Base-by-base conservation (phyloP, 1,140 invertebrate species). In the Plectrocnemia conspersa region DNA sequence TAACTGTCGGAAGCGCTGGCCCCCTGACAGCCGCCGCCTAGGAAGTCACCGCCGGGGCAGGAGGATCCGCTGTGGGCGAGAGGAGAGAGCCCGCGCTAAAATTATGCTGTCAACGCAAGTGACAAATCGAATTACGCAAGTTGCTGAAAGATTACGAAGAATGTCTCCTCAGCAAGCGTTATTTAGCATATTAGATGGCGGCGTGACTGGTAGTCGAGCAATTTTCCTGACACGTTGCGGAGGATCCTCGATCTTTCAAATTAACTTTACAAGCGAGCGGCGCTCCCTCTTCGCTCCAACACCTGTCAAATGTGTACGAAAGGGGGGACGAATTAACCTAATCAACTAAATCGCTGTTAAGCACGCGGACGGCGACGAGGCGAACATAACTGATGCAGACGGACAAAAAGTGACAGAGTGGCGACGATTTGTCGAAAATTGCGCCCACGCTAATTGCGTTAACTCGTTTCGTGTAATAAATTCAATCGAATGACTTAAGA, bases 31-130 rank as follows among this genome's bases (percentile, higher is more conserved):
- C 1, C 10, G 27, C 21, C 22, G 27, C 4, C n/a, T n/a, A n/a
- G n/a, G n/a, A n/a, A n/a, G n/a, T n/a, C n/a, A n/a, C n/a, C n/a
- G 24, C 47, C 21, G 29, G 25, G 19, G 16, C 13, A 13, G 36
- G 15, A 6, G 44, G 16, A 32, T 9, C 13, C n/a, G 18, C 50
- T 33, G 22, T 22, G 36, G 41, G 23, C 53, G 48, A 24, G 35
- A 52, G 44, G 47, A 25, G 24, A 47, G 52, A 45, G 55, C 50
- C 42, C 54, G 54, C 56, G 55, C 55, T 54, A 58, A 61, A 61
- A 61, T 61, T 61, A 61, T 61, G 55, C 59, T 61, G 59, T 61
- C 59, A 61, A 61, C 59, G 59, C 59, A 61, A 61, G 50, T 61
- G 59, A 61, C 59, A 61, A 61, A 61, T 61, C 55, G 59, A 61